These are phyloP conservation scores for Arothron firmamentum DNA, from an alignment of 2,113 vertebrate genomes.

Conservation along the genomic window DNA sequence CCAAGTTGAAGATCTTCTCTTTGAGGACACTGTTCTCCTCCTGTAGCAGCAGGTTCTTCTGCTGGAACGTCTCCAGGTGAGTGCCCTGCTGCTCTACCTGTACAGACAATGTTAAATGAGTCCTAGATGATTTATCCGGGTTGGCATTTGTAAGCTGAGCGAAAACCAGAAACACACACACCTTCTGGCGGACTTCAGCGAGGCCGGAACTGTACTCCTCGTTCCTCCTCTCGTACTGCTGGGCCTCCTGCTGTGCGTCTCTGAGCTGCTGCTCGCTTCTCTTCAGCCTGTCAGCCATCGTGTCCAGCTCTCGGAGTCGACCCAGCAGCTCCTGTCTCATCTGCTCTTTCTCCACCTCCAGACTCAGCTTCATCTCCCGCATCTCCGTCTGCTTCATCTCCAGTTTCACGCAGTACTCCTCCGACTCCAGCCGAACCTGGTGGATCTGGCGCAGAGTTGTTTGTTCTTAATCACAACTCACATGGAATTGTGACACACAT, in stretches of 20 bases:
- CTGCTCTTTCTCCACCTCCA: conserved; percentile 78
- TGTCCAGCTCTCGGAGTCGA: conserved; percentile 80
- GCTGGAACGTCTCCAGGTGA: conserved; percentile 83
- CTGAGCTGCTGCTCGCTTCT: conserved; percentile 78
- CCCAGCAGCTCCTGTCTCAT: conserved; percentile 78
- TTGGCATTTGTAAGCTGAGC: background rate
- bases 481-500: background rate
- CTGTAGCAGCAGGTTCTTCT: conserved; percentile 82
- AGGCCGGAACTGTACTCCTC: conserved; percentile 76
- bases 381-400: conserved; percentile 76
- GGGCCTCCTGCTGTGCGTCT: conserved; percentile 78
- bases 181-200: conserved; percentile 83
- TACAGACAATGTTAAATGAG: background rate
- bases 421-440: conserved; percentile 79
- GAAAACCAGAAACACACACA: background rate
- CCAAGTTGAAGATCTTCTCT: conserved; percentile 79
- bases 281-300: conserved; percentile 80
- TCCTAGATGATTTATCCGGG: background rate
- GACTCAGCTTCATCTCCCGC: conserved; percentile 69
- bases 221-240: conserved; percentile 79
- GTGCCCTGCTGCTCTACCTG: conserved; percentile 88
- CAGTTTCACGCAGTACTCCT: conserved; percentile 77
- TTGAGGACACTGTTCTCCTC: conserved; percentile 87
- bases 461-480: background rate
- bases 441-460: conserved; percentile 68